phyloP scores from a whole-genome alignment of 1,140 invertebrate species.

The Phortica variegata region DNA sequence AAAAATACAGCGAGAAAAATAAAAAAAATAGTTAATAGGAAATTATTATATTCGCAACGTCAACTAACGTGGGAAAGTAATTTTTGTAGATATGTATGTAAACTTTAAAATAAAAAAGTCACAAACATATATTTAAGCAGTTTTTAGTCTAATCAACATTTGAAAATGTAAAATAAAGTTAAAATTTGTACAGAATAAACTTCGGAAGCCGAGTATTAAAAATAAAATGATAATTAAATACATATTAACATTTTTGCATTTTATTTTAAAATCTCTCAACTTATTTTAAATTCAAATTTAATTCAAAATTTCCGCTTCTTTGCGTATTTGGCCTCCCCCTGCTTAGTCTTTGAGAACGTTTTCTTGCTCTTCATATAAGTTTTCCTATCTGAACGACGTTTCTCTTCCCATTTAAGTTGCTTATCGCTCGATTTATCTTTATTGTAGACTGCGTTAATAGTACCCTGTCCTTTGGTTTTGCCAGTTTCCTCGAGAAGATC shows the following conservation, averaged over 20 bases:
- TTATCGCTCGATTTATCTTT: conserved; percentile 67
- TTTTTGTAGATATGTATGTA: not conserved
- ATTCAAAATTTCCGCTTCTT: conserved; percentile 37
- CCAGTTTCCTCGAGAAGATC: conserved; percentile 70
- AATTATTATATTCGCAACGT: too few relatives aligned
- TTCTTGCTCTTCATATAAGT: conserved; percentile 32
- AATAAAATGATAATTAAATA: not conserved
- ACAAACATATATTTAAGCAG: not conserved
- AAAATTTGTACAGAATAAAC: too few relatives aligned
- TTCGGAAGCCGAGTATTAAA: too few relatives aligned
- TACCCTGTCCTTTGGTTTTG: conserved; percentile 64
- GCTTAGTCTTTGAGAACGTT: conserved; percentile 18
- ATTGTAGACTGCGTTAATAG: conserved; percentile 64
- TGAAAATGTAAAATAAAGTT: not conserved
- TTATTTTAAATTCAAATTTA: not conserved
- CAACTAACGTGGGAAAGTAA: too few relatives aligned
- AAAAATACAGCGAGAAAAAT: not conserved
- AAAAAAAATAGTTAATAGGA: not conserved
- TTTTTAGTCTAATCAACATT: not conserved
- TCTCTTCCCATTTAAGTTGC: conserved; percentile 69
- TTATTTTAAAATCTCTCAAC: not conserved
- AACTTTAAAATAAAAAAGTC: not conserved
- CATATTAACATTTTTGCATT: not conserved
- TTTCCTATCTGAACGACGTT: conserved; percentile 55
- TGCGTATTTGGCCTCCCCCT: conserved; percentile 7